Percentiles rank a stretch among this genome's conserved stretches.
Conservation (phyloP, 2,797 vertebrate species). For the Crenuchus spilurus region DNA sequence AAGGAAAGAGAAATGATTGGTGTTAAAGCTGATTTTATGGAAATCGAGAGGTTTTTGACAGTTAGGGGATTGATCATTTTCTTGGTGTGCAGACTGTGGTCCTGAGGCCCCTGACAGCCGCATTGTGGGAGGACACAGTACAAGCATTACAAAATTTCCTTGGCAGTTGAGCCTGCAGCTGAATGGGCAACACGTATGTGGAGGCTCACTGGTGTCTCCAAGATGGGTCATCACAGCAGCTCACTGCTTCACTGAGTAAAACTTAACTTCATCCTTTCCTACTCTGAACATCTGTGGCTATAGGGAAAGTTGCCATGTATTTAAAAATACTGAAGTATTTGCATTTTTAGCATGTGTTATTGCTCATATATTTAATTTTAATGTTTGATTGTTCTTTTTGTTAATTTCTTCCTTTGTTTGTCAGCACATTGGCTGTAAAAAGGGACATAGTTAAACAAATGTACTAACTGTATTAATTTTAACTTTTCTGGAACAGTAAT, state of each 20-base stretch:
- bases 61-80: neutral
- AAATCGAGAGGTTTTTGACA: neutral
- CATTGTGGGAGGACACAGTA: constrained; percentile 82
- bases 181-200: constrained; percentile 83
- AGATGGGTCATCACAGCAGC: constrained; percentile 87
- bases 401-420: no score
- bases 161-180: constrained; percentile 93
- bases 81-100: constrained; percentile 80
- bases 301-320: neutral
- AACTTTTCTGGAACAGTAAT: constrained; percentile 54
- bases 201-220: constrained; percentile 83
- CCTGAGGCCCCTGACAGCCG: constrained; percentile 60
- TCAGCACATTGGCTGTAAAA: neutral
- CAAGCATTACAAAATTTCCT: constrained; percentile 82
- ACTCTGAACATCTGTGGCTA: neutral
- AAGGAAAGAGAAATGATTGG: neutral
- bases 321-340: neutral
- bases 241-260: constrained; percentile 89
- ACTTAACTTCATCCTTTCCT: neutral
- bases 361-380: neutral
- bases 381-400: no score
- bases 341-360: no score
- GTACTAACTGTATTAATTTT: neutral
- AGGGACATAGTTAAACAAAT: neutral
- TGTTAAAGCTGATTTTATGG: neutral